Conservation (phyloP, 2,797 vertebrate genomes). For the Onychomys leucogaster region DNA sequence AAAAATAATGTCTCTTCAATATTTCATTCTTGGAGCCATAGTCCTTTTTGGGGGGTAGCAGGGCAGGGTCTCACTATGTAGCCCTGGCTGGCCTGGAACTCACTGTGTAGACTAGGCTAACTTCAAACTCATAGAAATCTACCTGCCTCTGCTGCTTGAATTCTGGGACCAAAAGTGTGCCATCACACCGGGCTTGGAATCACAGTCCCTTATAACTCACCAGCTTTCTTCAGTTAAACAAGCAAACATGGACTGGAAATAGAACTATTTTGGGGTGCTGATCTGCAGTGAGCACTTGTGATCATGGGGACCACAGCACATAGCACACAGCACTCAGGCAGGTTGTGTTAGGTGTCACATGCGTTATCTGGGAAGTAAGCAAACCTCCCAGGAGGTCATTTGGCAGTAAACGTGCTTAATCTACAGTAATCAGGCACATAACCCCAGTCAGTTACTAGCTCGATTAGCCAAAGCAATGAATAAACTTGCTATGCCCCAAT, state of each 20-base stretch:
- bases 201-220: background rate
- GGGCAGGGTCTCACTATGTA: background rate
- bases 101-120: background rate
- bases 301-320: background rate
- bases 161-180: background rate
- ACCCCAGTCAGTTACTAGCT: background rate
- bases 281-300: background rate
- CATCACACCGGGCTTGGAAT: background rate
- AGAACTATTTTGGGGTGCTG: background rate
- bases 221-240: constrained; percentile 28
- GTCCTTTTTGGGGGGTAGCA: background rate
- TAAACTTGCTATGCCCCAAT: background rate
- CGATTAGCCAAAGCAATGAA: constrained; percentile 28
- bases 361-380: background rate
- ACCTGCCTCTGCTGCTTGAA: background rate
- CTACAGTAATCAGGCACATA: background rate
- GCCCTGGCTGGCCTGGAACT: background rate
- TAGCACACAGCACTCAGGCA: background rate
- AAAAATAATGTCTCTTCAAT: background rate
- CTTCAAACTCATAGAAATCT: background rate
- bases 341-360: background rate
- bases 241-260: background rate
- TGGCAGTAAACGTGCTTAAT: background rate
- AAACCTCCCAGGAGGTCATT: background rate
- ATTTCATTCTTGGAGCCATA: constrained; percentile 30